Conservation (phyloP, 2,113 vertebrate species). For the Eulemur rufifrons region DNA sequence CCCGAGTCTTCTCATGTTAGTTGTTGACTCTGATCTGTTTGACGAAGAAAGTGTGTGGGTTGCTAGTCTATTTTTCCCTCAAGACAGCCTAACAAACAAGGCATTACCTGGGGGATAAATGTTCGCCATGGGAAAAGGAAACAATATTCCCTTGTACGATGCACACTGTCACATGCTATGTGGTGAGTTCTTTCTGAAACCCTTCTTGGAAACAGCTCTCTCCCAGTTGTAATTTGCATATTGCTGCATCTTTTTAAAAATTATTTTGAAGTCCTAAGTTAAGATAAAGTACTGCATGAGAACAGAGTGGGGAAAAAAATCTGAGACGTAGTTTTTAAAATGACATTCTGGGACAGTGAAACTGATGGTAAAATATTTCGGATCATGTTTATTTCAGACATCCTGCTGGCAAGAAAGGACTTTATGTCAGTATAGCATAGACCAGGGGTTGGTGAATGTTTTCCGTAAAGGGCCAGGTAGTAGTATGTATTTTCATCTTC, state of each 20-base stretch:
- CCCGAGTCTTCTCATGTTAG: background rate
- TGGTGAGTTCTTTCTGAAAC: constrained; percentile 42
- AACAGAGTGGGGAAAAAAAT: background rate
- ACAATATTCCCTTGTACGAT: constrained; percentile 49
- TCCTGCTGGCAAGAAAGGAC: background rate
- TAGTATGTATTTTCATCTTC: background rate
- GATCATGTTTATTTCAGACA: background rate
- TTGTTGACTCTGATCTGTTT: constrained; percentile 66
- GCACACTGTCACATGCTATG: background rate
- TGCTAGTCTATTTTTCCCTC: constrained; percentile 77
- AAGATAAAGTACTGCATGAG: background rate
- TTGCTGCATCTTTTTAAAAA: background rate
- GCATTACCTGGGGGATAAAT: constrained; percentile 63
- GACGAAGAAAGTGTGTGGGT: constrained; percentile 72
- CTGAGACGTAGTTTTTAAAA: background rate
- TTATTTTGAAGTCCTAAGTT: background rate
- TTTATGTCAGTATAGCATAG: background rate
- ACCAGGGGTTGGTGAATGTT: background rate
- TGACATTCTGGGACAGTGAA: background rate
- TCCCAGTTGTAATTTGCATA: background rate
- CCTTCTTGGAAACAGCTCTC: background rate
- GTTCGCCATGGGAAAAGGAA: constrained; percentile 51
- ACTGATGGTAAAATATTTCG: background rate
- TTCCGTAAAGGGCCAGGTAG: background rate
- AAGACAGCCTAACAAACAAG: constrained; percentile 76